Conservation (phyloP, 2,888 invertebrate genomes). For the Parapristionchus giblindavisi region DNA sequence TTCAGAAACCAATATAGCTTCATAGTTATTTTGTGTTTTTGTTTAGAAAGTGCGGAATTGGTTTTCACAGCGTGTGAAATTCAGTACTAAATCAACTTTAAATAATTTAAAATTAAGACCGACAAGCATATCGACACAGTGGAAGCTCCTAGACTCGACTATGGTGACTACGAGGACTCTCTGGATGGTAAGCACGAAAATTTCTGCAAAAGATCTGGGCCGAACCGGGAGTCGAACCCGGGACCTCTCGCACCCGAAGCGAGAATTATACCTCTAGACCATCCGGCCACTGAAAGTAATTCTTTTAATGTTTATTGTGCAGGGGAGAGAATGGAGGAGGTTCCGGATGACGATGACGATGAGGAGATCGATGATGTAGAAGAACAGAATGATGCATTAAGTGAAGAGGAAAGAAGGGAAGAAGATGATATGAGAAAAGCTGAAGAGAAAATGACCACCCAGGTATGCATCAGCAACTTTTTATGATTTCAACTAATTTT, state of each 20-base stretch:
- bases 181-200: constrained; percentile 17
- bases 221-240: constrained; percentile 68
- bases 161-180: constrained; percentile 17
- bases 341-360: constrained; percentile 27
- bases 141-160: constrained; percentile 20
- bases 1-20: too few species aligned
- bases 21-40: too few species aligned
- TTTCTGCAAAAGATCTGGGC: constrained; percentile 47
- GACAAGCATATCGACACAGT: neutral
- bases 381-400: neutral
- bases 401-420: neutral
- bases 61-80: neutral
- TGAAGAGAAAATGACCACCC: too few species aligned
- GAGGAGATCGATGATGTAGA: constrained; percentile 8
- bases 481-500: too few species aligned
- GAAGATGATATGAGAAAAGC: neutral
- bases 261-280: constrained; percentile 69
- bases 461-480: too few species aligned
- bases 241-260: constrained; percentile 70
- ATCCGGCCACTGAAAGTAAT: constrained; percentile 48
- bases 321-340: constrained; percentile 27
- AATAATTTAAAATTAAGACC: neutral
- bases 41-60: too few species aligned
- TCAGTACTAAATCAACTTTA: neutral
- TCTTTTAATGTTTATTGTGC: neutral